Evolutionary conservation across 2,888 invertebrate genomes (phyloP), one percentile per base, ranked within the genome.

Genomic region (Altica lythri): DNA sequence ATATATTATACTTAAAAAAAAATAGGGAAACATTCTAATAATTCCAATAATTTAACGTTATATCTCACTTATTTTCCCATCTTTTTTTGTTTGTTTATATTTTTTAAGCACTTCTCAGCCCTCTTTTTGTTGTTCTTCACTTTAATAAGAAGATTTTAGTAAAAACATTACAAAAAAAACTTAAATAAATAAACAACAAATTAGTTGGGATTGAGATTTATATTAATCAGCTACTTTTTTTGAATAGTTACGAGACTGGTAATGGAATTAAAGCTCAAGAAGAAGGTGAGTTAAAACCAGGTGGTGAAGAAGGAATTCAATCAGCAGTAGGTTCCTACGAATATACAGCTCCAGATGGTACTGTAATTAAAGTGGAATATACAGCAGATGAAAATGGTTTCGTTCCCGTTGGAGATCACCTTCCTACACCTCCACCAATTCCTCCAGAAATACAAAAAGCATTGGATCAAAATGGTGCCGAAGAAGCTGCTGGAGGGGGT

Each of bases 351-450:
- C 85, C 85, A 0, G 86, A 86, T 66, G 86, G 86, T 2, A 79
- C 82, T 60, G 75, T 80, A 12, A 75, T 81, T 9, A 55, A 59
- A 32, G 72, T 86, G 10, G 79, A 80, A n/a, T 85, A 85, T 66
- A 79, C 81, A 1, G 85, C 85, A 32, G 85, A 86, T 67, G 85
- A 85, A 68, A 85, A 83, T 57, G 86, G 86, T 45, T 86, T 86
- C 73, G 82, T 81, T 53, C 82, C 85, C 1, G 44, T 44, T 43
- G 66, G 81, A 30, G 78, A 77, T 14, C 81, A 85, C 61, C 69
- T 85, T 38, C 85, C 85, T 10, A 84, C 84, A 0, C 81, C 85
- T 4, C 85, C 85, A 2, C 84, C 85, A 46, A 83, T 85, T 59
- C 85, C 85, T n/a, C 82, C 80, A 62, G 85, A 81, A 25, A 85